Evolutionary conservation across 2,888 invertebrate species (phyloP).

Genomic region (Ptychoptera contaminata): DNA sequence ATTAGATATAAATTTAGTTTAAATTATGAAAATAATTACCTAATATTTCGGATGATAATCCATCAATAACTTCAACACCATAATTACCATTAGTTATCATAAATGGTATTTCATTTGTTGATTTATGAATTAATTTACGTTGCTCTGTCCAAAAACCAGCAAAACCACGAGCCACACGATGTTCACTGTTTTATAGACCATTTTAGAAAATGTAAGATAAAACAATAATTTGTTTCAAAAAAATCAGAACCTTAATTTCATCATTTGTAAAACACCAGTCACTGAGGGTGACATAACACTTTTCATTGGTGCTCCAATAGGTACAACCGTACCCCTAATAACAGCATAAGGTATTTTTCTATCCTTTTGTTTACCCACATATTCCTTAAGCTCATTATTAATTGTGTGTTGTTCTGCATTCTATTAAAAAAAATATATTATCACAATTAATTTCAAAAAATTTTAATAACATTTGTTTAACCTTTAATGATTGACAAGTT

Average conservation of each 20-base stretch:
- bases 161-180: constrained; percentile 63
- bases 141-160: constrained; percentile 81
- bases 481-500: constrained; percentile 54
- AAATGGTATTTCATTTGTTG: constrained; percentile 68
- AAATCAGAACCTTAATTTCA: constrained; percentile 37
- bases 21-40: constrained; percentile 26
- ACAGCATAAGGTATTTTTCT: constrained; percentile 58
- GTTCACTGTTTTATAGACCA: constrained; percentile 40
- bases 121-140: constrained; percentile 60
- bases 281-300: constrained; percentile 58
- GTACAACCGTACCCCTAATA: constrained; percentile 56
- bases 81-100: constrained; percentile 44
- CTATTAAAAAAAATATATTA: constrained; percentile 29
- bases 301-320: constrained; percentile 56
- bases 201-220: neutral
- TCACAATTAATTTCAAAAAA: constrained; percentile 7
- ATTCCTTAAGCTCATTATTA: constrained; percentile 42
- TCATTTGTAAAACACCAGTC: constrained; percentile 62
- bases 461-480: constrained; percentile 23
- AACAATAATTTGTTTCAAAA: neutral
- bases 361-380: constrained; percentile 44
- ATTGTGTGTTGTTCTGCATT: constrained; percentile 53
- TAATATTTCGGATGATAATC: constrained; percentile 51
- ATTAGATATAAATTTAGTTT: no score
- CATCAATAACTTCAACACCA: constrained; percentile 60